Base-by-base conservation (phyloP, 2,113 vertebrate genomes). In the Hippocampus barbouri region DNA sequence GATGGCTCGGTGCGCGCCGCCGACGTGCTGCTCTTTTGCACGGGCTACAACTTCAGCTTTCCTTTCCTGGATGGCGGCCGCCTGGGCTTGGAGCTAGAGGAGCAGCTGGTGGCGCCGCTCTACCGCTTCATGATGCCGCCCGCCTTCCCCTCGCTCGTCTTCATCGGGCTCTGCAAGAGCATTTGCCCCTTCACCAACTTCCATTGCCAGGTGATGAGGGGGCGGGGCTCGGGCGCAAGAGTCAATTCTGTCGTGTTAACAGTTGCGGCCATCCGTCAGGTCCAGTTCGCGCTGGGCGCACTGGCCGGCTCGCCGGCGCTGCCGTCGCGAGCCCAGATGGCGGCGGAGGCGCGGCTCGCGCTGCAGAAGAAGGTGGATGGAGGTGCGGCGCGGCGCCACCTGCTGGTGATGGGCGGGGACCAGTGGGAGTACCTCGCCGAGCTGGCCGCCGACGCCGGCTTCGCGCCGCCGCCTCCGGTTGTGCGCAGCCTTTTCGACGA, bases 131-230 rank as follows among this genome's bases (percentile, higher is more conserved):
- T 94, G 63, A 18, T 93, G 79, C 91, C 90, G 0, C 92, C 92
- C 0, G 86, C 82, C 20, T 92, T 90, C 77, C 92, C 94, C 20
- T 89, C 91, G 0, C 83, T 94, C 45, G 86, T 93, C 85, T 90
- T 94, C 74, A 82, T 95, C 1, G 92, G 93, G 30, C 69, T 94
- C 68, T 93, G 92, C 80, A 90, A 91, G 66, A 76, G 82, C 16
- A 91, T 94, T 73, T 90, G 90, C 75, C 94, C 94, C 54, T 94
- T 94, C 80, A 90, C 92, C 4, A 72, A 92, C 71, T 94, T 93
- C 77, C 60, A 94, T 85, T 92, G 88, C 72, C 93, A 94, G 92
- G 92, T 91, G 73, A 79, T 74, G 4, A 15, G 9, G 8, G 30
- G 49, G 60, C 15, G 43, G 62, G 40, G 38, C 21, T 18, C 18